A percentile compares a stretch with the other conserved stretches of the same genome.
These are phyloP conservation scores for Drosophila tropicalis DNA, from an alignment of 1,140 invertebrate genomes.

Conservation along the genomic window DNA sequence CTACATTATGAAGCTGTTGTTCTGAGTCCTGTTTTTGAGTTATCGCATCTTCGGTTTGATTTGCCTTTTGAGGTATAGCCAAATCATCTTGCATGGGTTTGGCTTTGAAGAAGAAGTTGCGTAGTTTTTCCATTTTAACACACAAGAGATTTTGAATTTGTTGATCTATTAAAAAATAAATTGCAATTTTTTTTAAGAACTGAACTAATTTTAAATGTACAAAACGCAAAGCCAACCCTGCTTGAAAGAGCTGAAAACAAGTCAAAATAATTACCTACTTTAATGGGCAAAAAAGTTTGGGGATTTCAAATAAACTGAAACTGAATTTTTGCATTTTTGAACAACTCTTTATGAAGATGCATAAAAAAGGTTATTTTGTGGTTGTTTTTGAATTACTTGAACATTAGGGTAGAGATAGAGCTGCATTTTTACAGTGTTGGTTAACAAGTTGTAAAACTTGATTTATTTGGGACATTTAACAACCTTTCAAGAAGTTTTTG, in stretches of 20 bases:
- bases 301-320: no score
- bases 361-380: no score
- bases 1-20: neutral
- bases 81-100: neutral
- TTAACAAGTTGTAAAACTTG: neutral
- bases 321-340: no score
- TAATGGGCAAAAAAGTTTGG: no score
- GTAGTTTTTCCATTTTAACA: slow-evolving; percentile 9
- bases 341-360: no score
- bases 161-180: neutral
- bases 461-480: neutral
- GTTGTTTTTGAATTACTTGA: no score
- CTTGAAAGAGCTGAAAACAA: neutral
- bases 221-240: neutral
- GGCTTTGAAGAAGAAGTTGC: slow-evolving; percentile 10
- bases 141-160: neutral
- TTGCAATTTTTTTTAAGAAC: neutral
- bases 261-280: no score
- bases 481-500: neutral
- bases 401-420: no score
- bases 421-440: neutral
- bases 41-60: neutral
- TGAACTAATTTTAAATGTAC: neutral
- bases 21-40: neutral
- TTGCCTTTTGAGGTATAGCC: neutral